Evolutionary conservation across 2,888 invertebrate species (phyloP).

Genomic region (Phytoseiulus persimilis): DNA sequence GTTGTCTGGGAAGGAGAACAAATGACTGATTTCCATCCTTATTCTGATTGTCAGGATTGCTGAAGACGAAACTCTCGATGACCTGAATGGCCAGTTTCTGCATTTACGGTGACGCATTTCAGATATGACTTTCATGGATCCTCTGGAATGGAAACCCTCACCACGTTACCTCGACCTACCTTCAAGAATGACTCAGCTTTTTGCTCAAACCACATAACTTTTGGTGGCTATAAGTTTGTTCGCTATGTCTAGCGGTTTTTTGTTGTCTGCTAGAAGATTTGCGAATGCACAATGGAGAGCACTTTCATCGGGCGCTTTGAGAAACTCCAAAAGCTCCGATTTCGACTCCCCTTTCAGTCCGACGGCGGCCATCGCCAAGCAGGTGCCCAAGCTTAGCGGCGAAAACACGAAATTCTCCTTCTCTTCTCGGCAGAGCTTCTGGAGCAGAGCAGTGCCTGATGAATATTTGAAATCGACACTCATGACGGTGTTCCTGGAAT

Average conservation of each 20-base stretch:
- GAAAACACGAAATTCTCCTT: constrained; percentile 24
- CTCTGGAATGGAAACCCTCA: too few species aligned
- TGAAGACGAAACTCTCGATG: too few species aligned
- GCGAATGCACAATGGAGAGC: background rate
- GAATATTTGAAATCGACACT: background rate
- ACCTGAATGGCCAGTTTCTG: too few species aligned
- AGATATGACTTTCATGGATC: too few species aligned
- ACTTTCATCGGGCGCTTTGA: background rate
- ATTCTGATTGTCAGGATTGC: too few species aligned
- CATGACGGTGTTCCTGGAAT: background rate
- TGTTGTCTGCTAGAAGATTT: background rate
- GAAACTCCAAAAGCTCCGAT: background rate
- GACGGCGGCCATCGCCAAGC: background rate
- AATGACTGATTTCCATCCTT: too few species aligned
- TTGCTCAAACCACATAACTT: background rate
- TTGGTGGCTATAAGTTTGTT: constrained; percentile 1
- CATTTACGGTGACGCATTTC: too few species aligned
- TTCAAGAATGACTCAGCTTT: background rate
- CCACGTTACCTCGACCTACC: background rate
- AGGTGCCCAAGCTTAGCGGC: constrained; percentile 9
- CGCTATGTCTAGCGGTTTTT: background rate
- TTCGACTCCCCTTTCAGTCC: constrained; percentile 19
- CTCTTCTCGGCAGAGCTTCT: background rate
- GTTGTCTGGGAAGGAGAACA: background rate
- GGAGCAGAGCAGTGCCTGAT: background rate